Evolutionary conservation across 2,888 invertebrate species (phyloP).

Genomic region (Caradrina kadenii): DNA sequence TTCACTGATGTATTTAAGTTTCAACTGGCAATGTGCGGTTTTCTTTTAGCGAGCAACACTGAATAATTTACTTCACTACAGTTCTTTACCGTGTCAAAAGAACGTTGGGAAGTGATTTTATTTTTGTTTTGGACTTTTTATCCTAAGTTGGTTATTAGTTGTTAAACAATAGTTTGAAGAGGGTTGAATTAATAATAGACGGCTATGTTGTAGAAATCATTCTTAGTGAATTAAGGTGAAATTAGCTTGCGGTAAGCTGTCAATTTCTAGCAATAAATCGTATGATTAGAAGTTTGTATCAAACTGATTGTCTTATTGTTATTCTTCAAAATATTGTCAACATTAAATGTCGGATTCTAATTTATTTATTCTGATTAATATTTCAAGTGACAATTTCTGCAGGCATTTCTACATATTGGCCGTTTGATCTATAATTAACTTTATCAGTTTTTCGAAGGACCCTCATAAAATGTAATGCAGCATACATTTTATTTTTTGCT

Average conservation of each 20-base stretch:
- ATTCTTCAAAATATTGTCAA: not conserved
- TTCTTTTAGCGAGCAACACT: constrained; percentile 11
- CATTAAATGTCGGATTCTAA: not conserved
- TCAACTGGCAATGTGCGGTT: constrained; percentile 18
- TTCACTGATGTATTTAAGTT: constrained; percentile 35
- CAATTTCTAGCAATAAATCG: no score
- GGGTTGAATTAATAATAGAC: not conserved
- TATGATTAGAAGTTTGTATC: no score
- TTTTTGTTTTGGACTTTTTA: constrained; percentile 15
- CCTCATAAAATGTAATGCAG: no score
- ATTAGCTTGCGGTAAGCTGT: no score
- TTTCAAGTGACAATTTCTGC: no score
- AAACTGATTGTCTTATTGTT: not conserved
- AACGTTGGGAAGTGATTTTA: constrained; percentile 3
- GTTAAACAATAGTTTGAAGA: not conserved
- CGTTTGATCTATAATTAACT: no score
- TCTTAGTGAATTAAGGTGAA: no score
- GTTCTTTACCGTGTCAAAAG: constrained; percentile 1
- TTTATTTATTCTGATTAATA: no score
- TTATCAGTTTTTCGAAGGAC: no score
- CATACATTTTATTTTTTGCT: no score
- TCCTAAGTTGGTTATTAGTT: not conserved
- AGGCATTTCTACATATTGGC: no score
- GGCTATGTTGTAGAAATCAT: not conserved
- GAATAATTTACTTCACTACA: constrained; percentile 27